Conservation (phyloP, 2,797 vertebrate genomes). For the Micropoecilia bifurca region DNA sequence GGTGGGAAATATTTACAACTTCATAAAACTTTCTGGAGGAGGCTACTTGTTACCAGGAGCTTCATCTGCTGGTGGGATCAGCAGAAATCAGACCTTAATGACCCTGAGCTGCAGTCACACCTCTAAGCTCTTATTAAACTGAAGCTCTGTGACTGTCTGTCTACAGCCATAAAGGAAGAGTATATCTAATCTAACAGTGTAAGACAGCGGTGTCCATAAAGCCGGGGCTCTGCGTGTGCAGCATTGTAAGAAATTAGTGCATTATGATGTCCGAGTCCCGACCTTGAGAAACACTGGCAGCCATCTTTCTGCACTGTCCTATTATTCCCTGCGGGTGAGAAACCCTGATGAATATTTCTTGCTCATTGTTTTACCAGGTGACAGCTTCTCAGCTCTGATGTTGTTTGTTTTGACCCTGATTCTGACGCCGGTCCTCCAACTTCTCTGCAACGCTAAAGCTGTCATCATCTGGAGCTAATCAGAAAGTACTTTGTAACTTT, state of each 20-base stretch:
- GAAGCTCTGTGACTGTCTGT: conserved; percentile 2
- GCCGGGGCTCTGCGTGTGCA: not conserved
- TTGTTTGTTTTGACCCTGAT: not conserved
- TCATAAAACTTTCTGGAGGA: not conserved
- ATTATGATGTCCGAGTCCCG: not conserved
- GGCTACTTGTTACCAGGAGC: not conserved
- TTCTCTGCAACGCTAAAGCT: not conserved
- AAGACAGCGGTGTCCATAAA: conserved; percentile 1
- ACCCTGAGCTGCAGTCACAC: not conserved
- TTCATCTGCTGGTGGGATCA: not conserved
- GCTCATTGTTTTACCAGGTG: not conserved
- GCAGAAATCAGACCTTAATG: conserved; percentile 4
- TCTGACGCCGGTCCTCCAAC: not conserved
- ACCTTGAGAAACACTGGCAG: conserved; percentile 5
- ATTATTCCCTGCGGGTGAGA: not conserved
- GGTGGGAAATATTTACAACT: not conserved
- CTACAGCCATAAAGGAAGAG: conserved; percentile 8
- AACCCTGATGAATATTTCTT: conserved; percentile 1
- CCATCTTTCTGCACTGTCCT: not conserved
- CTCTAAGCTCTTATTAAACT: not conserved
- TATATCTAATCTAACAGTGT: conserved; percentile 10
- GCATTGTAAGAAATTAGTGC: not conserved
- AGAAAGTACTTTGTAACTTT: not conserved
- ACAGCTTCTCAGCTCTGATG: not conserved
- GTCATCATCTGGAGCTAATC: not conserved